A percentile compares a stretch with the other conserved stretches of the same genome.
Conservation (phyloP, 1,140 invertebrate species). For the Pseudomyrmex sp. region DNA sequence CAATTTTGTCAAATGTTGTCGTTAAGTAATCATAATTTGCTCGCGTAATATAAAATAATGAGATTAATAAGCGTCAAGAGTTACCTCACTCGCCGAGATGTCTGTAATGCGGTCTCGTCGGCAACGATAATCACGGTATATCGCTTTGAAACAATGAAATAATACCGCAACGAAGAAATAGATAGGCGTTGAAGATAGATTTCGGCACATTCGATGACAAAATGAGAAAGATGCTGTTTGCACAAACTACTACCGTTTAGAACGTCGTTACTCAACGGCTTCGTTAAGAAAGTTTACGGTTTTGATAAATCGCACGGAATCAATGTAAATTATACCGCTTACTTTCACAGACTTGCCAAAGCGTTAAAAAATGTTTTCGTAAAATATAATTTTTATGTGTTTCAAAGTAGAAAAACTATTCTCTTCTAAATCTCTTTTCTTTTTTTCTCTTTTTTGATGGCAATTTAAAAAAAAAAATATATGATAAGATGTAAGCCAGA, state of each 20-base stretch:
- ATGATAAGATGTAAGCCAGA: too few species aligned
- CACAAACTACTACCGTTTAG: constrained; percentile 40
- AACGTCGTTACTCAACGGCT: constrained; percentile 24
- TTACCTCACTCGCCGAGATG: constrained; percentile 11
- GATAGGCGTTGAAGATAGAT: constrained; percentile 34
- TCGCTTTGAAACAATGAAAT: constrained; percentile 50
- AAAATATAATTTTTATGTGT: background rate
- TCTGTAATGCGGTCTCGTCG: constrained; percentile 28
- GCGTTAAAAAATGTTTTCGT: background rate
- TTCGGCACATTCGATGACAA: constrained; percentile 33
- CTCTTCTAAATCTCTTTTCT: too few species aligned
- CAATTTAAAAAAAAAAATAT: too few species aligned
- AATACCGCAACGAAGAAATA: constrained; percentile 46
- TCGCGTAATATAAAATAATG: constrained; percentile 37
- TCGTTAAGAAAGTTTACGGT: constrained; percentile 24
- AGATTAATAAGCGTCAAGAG: constrained; percentile 20
- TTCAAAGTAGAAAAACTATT: too few species aligned
- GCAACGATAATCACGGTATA: constrained; percentile 46
- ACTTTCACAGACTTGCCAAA: background rate
- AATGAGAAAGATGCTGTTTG: constrained; percentile 49
- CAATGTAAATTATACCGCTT: constrained; percentile 50
- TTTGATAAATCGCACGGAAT: constrained; percentile 14
- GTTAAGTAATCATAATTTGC: background rate
- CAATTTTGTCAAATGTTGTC: background rate
- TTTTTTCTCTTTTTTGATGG: too few species aligned